Base-by-base conservation (phyloP, 2,888 invertebrate genomes). In the Tetramorium bicarinatum region DNA sequence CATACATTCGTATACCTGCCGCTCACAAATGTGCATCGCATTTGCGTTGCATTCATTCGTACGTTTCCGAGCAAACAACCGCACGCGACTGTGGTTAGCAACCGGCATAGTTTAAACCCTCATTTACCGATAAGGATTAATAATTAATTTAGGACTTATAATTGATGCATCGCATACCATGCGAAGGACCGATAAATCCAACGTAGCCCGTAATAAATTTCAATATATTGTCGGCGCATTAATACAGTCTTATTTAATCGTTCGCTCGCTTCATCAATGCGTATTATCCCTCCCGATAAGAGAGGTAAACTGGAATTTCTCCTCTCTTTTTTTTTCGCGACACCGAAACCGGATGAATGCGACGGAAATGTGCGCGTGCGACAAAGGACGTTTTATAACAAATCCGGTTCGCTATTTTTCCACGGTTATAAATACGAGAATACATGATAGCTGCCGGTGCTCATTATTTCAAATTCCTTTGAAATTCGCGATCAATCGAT, bases 71-170 rank as follows among this genome's bases (percentile, higher is more conserved):
- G 13, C 47, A 80, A 80, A 80, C 59, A 59, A 72, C 59, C 47
- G 59, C 59, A 9, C 59, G 72, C 72, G 38, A 59, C 11, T 61
- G 59, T 34, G 71, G 71, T 59, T 18, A 9, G 77, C 72, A 13
- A 61, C 59, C 59, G 71, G 44, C 59, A 72, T 80, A 59, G 72
- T 59, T 80, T 80, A 72, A 80, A 61, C 38, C 47, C 79, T 80
- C 79, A 80, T 72, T 80, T 80, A 79, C 79, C 72, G 72, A 79
- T 79, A 79, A 79, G 79, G 72, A 72, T 79, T 79, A 79, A 79
- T 79, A 79, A 79, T 72, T 79, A 80, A 80, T 80, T 80, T 80
- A 72, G 59, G 34, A 80, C 34, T 80, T 49, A 72, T 80, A 72
- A 47, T 80, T 80, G 72, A 79, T 71, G 59, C 59, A 49, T 61